A percentile compares a stretch with the other conserved stretches of the same genome.
Evolutionary conservation across 2,888 invertebrate genomes (phyloP).

Genomic region (Minunthozetes semirufus): DNA sequence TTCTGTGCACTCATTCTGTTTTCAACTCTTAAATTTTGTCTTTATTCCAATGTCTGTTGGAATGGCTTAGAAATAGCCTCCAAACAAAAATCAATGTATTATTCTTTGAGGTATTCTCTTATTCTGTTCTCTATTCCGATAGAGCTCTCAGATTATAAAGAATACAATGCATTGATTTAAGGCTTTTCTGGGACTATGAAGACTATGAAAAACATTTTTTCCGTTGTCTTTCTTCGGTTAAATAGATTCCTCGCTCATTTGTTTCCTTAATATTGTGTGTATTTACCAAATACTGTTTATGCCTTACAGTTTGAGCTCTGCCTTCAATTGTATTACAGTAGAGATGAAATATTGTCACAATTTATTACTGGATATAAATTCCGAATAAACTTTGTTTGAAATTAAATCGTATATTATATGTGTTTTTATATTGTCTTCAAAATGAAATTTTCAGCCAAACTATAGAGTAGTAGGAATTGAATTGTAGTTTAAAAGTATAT

Average conservation of each 20-base stretch:
- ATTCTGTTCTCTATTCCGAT: background rate
- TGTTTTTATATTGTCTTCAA: background rate
- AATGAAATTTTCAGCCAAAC: background rate
- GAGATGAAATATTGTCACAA: too few relatives aligned
- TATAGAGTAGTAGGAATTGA: background rate
- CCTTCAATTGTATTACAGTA: too few relatives aligned
- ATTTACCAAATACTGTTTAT: background rate
- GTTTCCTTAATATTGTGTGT: background rate
- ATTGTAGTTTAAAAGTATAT: too few relatives aligned
- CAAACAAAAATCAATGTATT: background rate
- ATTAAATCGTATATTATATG: too few relatives aligned
- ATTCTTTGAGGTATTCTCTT: background rate
- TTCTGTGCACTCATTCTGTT: background rate
- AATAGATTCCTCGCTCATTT: background rate
- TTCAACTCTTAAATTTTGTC: background rate
- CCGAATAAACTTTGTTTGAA: too few relatives aligned
- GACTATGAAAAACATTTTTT: background rate
- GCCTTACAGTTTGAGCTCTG: too few relatives aligned
- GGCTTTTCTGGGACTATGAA: too few relatives aligned
- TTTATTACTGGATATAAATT: too few relatives aligned
- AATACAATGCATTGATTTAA: background rate
- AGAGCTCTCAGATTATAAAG: too few relatives aligned
- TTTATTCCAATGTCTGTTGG: background rate
- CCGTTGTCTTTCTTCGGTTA: background rate
- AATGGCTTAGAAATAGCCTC: background rate